Evolutionary conservation across 2,113 vertebrate genomes (phyloP), one percentile per base, ranked within the genome.

Genomic region (Megaptera novaeangliae): DNA sequence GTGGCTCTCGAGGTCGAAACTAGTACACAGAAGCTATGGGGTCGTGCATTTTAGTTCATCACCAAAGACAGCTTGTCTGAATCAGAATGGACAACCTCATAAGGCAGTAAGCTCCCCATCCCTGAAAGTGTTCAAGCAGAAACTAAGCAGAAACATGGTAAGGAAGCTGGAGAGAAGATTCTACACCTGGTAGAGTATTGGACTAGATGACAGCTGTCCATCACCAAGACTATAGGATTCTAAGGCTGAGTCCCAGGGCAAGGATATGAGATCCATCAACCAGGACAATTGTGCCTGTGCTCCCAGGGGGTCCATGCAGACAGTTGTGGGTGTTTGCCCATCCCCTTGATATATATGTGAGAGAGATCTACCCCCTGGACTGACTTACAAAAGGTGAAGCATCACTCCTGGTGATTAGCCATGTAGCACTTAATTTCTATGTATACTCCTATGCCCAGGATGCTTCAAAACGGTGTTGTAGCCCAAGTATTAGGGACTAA

Each of bases 121-220:
- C 15, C 75, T 57, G 15, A 6, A 57, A 31, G 0, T 21, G 29
- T 29, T 57, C 55, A 61, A 78, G 59, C 20, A 55, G 17, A 41
- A 12, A 52, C n/a, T 55, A 46, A 78, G 46, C 4, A 57, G 36
- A 61, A 25, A 17, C 14, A 36, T 34, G 15, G 46, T 15, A 21
- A 87, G 36, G 41, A 86, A 18, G n/a, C 66, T 46, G 2, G 15
- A 74, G 21, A 57, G 59, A 57, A 64, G 57, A 23, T 20, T 39
- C 44, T 52, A 8, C 1, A 55, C 8, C 17, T 3, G 25, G 15
- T 3, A 41, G 29, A 23, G 4, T 12, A 18, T 1, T 14, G 6
- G 25, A 18, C 66, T 34, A 55, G 77, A 80, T n/a, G 57, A 80
- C 18, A 34, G 41, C 36, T 34, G 20, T n/a, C 23, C 39, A 36